Percentiles rank a stretch among this genome's conserved stretches.
These are phyloP conservation scores for Paracentrotus lividus DNA, from an alignment of 53 echinoderm and acorn worm species.

Conservation along the genomic window DNA sequence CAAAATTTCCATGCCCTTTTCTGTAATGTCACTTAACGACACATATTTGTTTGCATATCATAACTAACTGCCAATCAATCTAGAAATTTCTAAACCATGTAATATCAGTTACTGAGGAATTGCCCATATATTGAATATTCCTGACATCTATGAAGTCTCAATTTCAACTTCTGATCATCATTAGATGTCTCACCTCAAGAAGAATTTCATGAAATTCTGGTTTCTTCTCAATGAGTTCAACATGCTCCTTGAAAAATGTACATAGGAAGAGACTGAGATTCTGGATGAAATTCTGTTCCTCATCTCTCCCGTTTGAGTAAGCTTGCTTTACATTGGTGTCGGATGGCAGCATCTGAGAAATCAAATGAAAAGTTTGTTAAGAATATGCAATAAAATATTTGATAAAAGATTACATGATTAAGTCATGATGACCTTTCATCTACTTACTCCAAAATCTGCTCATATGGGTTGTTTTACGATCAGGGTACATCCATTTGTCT, in stretches of 20 bases:
- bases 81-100: no score
- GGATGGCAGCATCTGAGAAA: slow-evolving; percentile 87
- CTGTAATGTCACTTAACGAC: no score
- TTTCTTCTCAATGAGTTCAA: slow-evolving; percentile 95
- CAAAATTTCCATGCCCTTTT: no score
- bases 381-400: neutral
- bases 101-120: no score
- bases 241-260: slow-evolving; percentile 98
- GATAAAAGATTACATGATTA: neutral
- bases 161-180: no score
- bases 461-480: no score
- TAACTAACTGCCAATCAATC: no score
- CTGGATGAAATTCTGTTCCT: slow-evolving; percentile 99
- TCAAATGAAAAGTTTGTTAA: neutral
- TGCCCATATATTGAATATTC: neutral
- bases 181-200: slow-evolving; percentile 91
- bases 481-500: no score
- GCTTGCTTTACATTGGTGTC: slow-evolving; percentile 87
- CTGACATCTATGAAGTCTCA: neutral
- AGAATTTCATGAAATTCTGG: slow-evolving; percentile 84
- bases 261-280: slow-evolving; percentile 96
- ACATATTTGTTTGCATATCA: no score
- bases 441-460: no score
- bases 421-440: neutral
- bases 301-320: slow-evolving; percentile 91